Base-by-base conservation (phyloP, 2,113 vertebrate genomes). In the Thamnaconus septentrionalis region DNA sequence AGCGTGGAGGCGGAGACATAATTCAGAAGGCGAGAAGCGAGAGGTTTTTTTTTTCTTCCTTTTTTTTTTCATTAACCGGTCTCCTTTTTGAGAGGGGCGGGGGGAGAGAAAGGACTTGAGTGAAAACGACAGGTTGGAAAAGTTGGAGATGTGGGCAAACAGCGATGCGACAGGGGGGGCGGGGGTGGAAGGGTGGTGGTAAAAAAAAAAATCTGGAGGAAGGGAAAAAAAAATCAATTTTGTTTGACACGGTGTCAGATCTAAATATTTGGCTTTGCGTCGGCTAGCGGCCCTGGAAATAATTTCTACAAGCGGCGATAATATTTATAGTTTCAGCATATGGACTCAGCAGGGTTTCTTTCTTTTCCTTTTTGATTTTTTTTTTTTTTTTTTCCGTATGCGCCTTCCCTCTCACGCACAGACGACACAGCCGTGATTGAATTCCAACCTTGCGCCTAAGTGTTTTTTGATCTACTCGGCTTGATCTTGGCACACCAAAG, bases 381-480 rank as follows among this genome's bases (percentile, higher is more conserved):
- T 31, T 31, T 31, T 31, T 31, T 31, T 2, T 31, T 31, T 31
- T 31, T 31, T 31, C 18, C 1, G 18, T 31, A 31, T 2, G 18
- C 2, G 18, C 18, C 18, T 31, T 31, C 18, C 18, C 2, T 31
- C 18, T 31, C 18, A 31, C 18, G 18, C 18, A 31, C 56, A 66
- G 66, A 59, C 69, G 6, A 40, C 9, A 4, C 11, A 7, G 65
- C 56, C 73, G 42, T 85, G 82, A 90, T 88, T 86, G 78, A 88
- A 87, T 84, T 88, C 71, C 73, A 83, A 59, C 53, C 71, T 61
- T 54, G 76, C 56, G 58, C 76, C 0, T 78, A 79, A 83, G 68
- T 83, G 71, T 82, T 82, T 85, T 83, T 82, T 87, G 66, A 83
- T 87, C 75, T 84, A 61, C 48, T 54, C 42, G 60, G 73, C 82